Evolutionary conservation across 2,113 vertebrate genomes (phyloP).

Genomic region (Thryonomys swinderianus): DNA sequence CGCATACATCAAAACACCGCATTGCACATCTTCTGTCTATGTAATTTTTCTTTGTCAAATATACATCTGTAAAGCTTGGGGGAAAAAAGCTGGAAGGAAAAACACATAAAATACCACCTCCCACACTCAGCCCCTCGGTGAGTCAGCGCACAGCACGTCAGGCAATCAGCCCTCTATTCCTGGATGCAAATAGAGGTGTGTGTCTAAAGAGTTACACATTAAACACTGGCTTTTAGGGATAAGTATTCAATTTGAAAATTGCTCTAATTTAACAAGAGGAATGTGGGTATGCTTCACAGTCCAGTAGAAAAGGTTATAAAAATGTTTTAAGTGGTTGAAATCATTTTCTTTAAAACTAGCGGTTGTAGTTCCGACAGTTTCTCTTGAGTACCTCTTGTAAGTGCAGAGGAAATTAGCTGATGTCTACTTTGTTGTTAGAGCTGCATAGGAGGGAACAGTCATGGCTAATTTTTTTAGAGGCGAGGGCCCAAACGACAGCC

Average conservation of each 20-base stretch:
- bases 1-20: not conserved
- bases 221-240: not conserved
- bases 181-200: not conserved
- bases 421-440: not conserved
- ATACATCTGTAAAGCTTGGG: not conserved
- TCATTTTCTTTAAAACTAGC: not conserved
- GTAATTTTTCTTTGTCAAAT: not conserved
- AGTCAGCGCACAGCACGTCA: not conserved
- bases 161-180: not conserved
- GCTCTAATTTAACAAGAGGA: constrained; percentile 18
- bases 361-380: not conserved
- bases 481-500: not conserved
- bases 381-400: not conserved
- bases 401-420: not conserved
- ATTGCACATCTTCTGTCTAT: not conserved
- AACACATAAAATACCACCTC: not conserved
- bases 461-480: not conserved
- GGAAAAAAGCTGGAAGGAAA: not conserved
- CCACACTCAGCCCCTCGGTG: not conserved
- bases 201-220: not conserved
- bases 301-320: not conserved
- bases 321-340: not conserved
- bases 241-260: constrained; percentile 6
- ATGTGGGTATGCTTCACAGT: not conserved
- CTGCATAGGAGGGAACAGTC: not conserved